phyloP scores from a whole-genome alignment of 2,113 vertebrate species.

The Cynopterus brachyotis region DNA sequence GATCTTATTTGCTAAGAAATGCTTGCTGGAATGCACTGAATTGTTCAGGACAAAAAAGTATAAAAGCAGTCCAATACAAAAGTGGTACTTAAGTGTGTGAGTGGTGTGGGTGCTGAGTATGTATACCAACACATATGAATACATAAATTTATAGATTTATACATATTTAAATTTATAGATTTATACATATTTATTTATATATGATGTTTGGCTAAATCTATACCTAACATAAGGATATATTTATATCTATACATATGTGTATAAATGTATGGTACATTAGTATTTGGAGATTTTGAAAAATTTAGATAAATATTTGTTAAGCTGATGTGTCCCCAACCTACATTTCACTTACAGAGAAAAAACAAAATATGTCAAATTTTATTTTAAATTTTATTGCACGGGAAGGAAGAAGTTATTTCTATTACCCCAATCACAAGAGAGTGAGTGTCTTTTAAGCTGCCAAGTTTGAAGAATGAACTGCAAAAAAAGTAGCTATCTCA shows the following conservation, averaged over 20 bases:
- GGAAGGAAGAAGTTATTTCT: background rate
- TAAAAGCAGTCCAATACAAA: background rate
- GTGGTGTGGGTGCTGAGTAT: background rate
- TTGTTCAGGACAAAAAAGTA: background rate
- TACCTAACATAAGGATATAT: background rate
- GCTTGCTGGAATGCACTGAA: background rate
- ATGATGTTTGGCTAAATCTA: background rate
- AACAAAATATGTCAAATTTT: background rate
- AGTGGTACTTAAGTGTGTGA: background rate
- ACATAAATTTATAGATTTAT: background rate
- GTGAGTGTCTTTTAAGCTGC: background rate
- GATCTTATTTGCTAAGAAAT: background rate
- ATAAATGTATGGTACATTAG: background rate
- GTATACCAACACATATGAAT: rapidly evolving
- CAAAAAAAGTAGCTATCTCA: background rate
- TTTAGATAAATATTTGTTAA: background rate
- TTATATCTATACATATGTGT: background rate
- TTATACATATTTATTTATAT: too few species aligned
- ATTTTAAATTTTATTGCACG: background rate
- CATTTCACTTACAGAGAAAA: background rate
- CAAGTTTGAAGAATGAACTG: background rate
- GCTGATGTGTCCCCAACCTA: background rate
- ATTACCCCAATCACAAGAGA: background rate
- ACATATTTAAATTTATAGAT: too few species aligned
- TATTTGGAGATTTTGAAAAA: background rate